Evolutionary conservation across 2,888 invertebrate genomes (phyloP).

Genomic region (Tethea ocularis): DNA sequence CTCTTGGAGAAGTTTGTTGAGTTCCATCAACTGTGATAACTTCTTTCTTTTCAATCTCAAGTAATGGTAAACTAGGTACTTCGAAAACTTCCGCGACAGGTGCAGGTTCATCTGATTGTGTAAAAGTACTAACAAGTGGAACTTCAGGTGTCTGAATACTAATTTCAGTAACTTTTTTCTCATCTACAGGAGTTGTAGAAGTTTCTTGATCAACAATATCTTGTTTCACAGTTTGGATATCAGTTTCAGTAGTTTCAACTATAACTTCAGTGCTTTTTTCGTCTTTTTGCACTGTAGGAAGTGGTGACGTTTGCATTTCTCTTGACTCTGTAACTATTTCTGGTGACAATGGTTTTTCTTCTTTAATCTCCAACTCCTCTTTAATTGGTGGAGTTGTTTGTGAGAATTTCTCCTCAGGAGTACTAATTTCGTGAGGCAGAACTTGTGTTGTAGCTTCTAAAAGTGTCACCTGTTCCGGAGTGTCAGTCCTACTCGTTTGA

Average conservation of each 20-base stretch:
- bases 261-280: constrained; percentile 70
- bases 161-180: constrained; percentile 57
- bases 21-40: constrained; percentile 47
- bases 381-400: constrained; percentile 72
- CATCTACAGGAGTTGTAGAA: constrained; percentile 62
- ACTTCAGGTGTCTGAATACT: constrained; percentile 72
- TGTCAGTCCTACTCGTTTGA: constrained; percentile 69
- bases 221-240: constrained; percentile 64
- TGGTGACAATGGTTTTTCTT: constrained; percentile 48
- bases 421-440: constrained; percentile 62
- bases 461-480: constrained; percentile 62
- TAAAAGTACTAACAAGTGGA: constrained; percentile 59
- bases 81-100: constrained; percentile 33
- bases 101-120: constrained; percentile 73
- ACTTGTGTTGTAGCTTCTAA: constrained; percentile 84
- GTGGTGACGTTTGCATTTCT: constrained; percentile 83
- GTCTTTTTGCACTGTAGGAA: constrained; percentile 53
- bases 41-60: constrained; percentile 32
- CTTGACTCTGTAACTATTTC: constrained; percentile 74
- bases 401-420: constrained; percentile 75
- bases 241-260: constrained; percentile 66
- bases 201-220: constrained; percentile 68
- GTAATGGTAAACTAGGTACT: constrained; percentile 22
- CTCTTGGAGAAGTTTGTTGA: constrained; percentile 53
- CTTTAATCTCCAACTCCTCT: constrained; percentile 39